Percentiles rank a stretch among this genome's conserved stretches.
These are phyloP conservation scores for Drosophila anomelani DNA, from an alignment of 2,888 invertebrate species.

Conservation along the genomic window DNA sequence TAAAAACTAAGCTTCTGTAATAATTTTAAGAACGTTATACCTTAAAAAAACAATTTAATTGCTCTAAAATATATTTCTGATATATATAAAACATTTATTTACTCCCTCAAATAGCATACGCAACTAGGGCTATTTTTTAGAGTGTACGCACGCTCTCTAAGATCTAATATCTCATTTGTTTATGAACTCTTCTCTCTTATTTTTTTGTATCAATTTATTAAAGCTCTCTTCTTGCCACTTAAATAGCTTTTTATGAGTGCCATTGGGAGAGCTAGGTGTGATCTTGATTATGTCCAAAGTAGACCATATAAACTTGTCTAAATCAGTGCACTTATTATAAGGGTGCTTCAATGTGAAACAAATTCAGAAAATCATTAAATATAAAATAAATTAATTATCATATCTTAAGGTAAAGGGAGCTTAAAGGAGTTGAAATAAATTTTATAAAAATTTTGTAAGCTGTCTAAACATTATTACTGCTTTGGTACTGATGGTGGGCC, in stretches of 20 bases:
- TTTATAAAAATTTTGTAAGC: not conserved
- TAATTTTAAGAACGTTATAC: no score
- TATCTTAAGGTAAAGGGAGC: no score
- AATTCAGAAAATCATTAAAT: not conserved
- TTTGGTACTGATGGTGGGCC: no score
- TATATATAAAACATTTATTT: not conserved
- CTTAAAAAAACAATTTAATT: no score
- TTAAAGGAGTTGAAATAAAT: no score
- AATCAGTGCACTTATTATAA: not conserved
- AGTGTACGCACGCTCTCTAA: conserved; percentile 5
- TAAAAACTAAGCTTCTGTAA: no score
- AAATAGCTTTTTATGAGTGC: conserved; percentile 9
- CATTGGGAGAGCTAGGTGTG: conserved; percentile 3
- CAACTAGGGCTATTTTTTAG: not conserved
- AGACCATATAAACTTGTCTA: not conserved
- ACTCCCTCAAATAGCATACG: not conserved
- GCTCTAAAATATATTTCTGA: no score
- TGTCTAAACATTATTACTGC: no score
- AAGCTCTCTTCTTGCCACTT: conserved; percentile 1
- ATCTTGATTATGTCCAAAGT: conserved; percentile 2
- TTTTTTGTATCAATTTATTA: conserved; percentile 3
- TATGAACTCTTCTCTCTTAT: not conserved
- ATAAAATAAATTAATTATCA: no score
- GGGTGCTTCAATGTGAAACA: not conserved
- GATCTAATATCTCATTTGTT: conserved; percentile 4